Conservation (phyloP, 1,140 invertebrate genomes). For the Xylocopa sonorina region DNA sequence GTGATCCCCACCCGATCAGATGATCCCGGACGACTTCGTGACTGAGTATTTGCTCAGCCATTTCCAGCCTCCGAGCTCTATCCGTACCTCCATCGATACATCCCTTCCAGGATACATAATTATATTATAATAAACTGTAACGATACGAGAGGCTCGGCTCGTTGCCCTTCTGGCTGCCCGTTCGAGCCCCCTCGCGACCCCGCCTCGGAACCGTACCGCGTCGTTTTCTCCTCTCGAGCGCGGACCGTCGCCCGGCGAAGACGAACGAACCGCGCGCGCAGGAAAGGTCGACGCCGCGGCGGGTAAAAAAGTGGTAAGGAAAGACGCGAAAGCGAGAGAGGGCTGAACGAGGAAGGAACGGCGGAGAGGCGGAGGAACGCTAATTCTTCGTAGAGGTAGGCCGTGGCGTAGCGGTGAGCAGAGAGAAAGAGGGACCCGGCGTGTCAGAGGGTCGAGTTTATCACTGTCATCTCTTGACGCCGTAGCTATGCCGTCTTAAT, state of each 20-base stretch:
- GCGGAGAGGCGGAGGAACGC: slow-evolving; percentile 59
- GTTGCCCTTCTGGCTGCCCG: slow-evolving; percentile 55
- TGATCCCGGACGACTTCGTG: slow-evolving; percentile 78
- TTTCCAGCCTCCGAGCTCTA: slow-evolving; percentile 68
- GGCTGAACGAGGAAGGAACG: slow-evolving; percentile 19
- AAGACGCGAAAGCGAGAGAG: slow-evolving; percentile 24
- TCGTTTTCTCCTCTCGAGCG: slow-evolving; percentile 17
- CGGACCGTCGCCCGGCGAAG: slow-evolving; percentile 8
- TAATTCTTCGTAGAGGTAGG: slow-evolving; percentile 68
- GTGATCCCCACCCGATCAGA: slow-evolving; percentile 67
- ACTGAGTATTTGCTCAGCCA: slow-evolving; percentile 80
- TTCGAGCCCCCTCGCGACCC: slow-evolving; percentile 16
- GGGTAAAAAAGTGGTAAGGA: too few relatives aligned
- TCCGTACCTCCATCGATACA: slow-evolving; percentile 69
- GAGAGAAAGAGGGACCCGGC: slow-evolving; percentile 54
- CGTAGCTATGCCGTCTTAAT: slow-evolving; percentile 72
- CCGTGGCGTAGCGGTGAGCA: background rate
- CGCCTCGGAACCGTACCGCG: slow-evolving; percentile 19
- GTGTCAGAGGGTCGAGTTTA: slow-evolving; percentile 76
- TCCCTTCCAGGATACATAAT: slow-evolving; percentile 80
- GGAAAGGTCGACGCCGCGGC: slow-evolving; percentile 12
- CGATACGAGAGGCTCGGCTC: slow-evolving; percentile 69
- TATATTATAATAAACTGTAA: slow-evolving; percentile 83
- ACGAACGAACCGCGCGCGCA: background rate
- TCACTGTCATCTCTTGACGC: slow-evolving; percentile 76